These are phyloP conservation scores for Apamea anceps DNA, from an alignment of 2,888 invertebrate genomes.

Conservation along the genomic window DNA sequence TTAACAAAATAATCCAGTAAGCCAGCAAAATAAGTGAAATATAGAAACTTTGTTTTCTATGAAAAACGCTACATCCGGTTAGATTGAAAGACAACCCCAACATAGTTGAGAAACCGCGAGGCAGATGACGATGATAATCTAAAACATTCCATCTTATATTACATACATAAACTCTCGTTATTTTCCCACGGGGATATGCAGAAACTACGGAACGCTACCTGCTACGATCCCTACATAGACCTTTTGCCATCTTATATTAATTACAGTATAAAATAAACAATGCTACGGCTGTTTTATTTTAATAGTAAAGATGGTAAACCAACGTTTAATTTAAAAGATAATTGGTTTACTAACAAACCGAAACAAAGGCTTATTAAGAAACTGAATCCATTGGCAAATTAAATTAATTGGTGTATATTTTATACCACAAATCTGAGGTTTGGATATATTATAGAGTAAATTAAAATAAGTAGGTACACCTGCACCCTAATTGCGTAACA, in stretches of 20 bases:
- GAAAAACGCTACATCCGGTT: too few relatives aligned
- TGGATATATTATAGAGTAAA: slow-evolving; percentile 4
- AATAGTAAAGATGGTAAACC: slow-evolving; percentile 28
- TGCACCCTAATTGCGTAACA: too few relatives aligned
- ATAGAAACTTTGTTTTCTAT: too few relatives aligned
- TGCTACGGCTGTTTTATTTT: slow-evolving; percentile 6
- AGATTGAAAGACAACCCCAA: too few relatives aligned
- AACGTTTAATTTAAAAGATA: slow-evolving; percentile 39
- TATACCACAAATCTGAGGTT: slow-evolving; percentile 29
- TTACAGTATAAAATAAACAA: slow-evolving; percentile 1
- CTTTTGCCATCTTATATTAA: background rate
- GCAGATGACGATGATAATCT: background rate
- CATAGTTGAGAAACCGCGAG: too few relatives aligned
- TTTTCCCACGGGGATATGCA: background rate
- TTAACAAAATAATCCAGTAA: too few relatives aligned
- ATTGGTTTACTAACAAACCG: slow-evolving; percentile 35
- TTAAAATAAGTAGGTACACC: background rate
- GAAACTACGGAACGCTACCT: background rate
- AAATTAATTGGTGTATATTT: slow-evolving; percentile 44
- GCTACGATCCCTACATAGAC: too few relatives aligned
- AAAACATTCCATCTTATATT: background rate
- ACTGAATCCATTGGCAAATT: slow-evolving; percentile 38
- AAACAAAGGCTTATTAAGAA: slow-evolving; percentile 51
- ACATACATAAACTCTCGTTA: too few relatives aligned
- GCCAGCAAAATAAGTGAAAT: too few relatives aligned